phyloP scores from a whole-genome alignment of 2,888 invertebrate genomes.

The Autographa pulchrina region DNA sequence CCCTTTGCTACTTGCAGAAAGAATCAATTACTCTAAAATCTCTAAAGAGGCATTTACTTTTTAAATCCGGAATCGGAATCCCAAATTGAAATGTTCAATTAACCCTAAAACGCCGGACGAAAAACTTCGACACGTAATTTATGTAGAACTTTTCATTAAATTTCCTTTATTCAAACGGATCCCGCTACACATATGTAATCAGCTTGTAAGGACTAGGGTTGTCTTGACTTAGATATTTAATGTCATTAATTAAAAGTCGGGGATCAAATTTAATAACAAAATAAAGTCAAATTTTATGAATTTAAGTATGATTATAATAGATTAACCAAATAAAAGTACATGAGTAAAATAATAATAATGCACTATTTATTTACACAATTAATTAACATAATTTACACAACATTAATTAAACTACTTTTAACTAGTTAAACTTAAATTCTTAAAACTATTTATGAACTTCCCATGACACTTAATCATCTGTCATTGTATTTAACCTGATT shows the following conservation, averaged over 20 bases:
- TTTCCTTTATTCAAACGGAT: slow-evolving; percentile 55
- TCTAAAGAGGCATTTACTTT: background rate
- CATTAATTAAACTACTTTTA: no score
- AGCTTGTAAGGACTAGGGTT: slow-evolving; percentile 38
- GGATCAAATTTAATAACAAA: no score
- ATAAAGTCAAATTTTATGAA: no score
- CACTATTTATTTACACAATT: no score
- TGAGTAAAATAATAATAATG: no score
- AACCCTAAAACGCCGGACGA: slow-evolving; percentile 33
- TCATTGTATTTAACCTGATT: no score
- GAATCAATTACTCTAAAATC: background rate
- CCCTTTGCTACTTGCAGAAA: background rate
- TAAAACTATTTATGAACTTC: no score
- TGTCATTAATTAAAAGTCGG: background rate
- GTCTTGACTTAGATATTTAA: background rate
- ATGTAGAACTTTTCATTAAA: slow-evolving; percentile 52
- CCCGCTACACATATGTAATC: slow-evolving; percentile 51
- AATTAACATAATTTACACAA: no score
- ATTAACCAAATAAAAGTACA: no score
- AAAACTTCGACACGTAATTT: slow-evolving; percentile 45
- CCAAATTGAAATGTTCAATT: slow-evolving; percentile 43
- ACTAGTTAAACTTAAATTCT: no score
- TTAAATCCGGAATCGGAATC: slow-evolving; percentile 19
- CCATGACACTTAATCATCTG: no score
- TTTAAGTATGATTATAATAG: no score